These are phyloP conservation scores for Lasioglossum vierecki DNA, from an alignment of 2,888 invertebrate species.

Conservation along the genomic window DNA sequence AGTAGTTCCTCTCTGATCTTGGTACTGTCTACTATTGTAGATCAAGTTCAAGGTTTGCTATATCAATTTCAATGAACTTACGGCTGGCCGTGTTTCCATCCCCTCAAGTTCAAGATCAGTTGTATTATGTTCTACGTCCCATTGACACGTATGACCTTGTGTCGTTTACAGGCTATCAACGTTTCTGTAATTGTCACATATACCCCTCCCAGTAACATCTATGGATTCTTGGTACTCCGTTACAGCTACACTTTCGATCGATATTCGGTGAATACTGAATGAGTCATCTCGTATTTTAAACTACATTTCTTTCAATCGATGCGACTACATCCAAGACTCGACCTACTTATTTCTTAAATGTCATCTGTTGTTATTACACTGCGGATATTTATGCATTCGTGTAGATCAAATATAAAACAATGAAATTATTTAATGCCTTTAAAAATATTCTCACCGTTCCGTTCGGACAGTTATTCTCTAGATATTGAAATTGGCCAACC, in stretches of 20 bases:
- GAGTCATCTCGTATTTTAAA: not conserved
- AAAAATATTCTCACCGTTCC: not conserved
- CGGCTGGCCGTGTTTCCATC: not conserved
- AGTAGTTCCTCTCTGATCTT: not conserved
- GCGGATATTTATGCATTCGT: not conserved
- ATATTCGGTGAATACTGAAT: not conserved
- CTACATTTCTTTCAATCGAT: not conserved
- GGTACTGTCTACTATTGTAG: not conserved
- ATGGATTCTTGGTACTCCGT: not conserved
- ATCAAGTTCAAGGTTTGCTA: not conserved
- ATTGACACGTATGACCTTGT: not conserved
- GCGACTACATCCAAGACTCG: not conserved
- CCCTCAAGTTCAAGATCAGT: not conserved
- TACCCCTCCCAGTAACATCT: not conserved
- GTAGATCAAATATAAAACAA: not conserved
- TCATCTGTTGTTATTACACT: not conserved
- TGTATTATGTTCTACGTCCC: not conserved
- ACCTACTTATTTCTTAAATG: not conserved
- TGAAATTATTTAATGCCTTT: not conserved
- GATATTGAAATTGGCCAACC: conserved; percentile 32
- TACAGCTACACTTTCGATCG: not conserved
- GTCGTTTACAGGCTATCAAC: not conserved
- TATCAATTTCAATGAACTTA: not conserved
- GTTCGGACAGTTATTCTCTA: conserved; percentile 7
- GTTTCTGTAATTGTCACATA: not conserved